These are phyloP conservation scores for Abscondita cerata DNA, from an alignment of 2,888 invertebrate species.

Conservation along the genomic window DNA sequence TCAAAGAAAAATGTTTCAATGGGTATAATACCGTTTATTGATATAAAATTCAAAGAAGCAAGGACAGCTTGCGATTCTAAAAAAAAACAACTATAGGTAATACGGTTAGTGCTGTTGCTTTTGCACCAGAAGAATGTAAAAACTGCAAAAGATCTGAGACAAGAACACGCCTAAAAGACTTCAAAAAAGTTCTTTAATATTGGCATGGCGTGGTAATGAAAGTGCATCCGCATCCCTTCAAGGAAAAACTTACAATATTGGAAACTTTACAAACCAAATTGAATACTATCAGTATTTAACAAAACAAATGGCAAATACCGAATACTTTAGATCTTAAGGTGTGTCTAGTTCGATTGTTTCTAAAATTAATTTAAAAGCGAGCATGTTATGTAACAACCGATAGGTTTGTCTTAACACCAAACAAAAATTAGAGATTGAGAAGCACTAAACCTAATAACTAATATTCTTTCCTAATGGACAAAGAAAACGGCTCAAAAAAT, in stretches of 20 bases:
- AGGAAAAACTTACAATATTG: neutral
- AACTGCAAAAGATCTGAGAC: neutral
- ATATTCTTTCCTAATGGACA: too few relatives aligned
- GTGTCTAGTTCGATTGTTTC: neutral
- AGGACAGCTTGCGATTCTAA: neutral
- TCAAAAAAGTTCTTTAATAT: neutral
- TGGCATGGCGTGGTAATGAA: neutral
- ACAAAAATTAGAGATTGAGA: neutral
- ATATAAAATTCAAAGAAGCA: neutral
- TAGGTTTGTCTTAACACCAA: neutral
- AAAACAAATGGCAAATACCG: too few relatives aligned
- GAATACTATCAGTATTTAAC: too few relatives aligned
- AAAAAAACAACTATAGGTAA: neutral
- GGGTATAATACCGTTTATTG: neutral
- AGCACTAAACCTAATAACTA: too few relatives aligned
- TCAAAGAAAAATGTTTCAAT: neutral
- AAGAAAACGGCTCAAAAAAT: too few relatives aligned
- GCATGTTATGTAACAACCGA: neutral
- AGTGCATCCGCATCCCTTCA: neutral
- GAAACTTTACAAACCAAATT: too few relatives aligned
- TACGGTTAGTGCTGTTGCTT: neutral
- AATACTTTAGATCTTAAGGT: neutral
- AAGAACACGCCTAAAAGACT: neutral
- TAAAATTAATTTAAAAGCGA: neutral
- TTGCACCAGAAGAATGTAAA: neutral